These are phyloP conservation scores for Forbesichthys agassizii DNA, from an alignment of 2,113 vertebrate species.

Conservation along the genomic window DNA sequence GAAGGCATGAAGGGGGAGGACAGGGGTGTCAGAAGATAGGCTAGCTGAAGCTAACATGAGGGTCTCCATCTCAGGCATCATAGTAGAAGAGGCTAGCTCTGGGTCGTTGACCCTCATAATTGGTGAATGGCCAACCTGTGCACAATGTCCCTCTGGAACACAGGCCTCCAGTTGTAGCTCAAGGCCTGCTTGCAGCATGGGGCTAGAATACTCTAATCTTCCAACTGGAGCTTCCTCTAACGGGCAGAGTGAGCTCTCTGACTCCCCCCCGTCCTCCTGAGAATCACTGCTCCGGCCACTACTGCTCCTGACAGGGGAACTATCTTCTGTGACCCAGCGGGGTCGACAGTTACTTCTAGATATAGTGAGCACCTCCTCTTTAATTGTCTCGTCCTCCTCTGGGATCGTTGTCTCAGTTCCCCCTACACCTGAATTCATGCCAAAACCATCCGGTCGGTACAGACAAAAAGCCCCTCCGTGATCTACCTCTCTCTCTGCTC, in stretches of 20 bases:
- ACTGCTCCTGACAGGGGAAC: slow-evolving; percentile 65
- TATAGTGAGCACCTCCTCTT: slow-evolving; percentile 52
- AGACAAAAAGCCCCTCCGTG: slow-evolving; percentile 46
- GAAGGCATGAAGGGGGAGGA: slow-evolving; percentile 58
- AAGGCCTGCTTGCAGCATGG: slow-evolving; percentile 52
- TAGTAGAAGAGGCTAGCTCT: slow-evolving; percentile 54
- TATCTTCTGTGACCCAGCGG: slow-evolving; percentile 70
- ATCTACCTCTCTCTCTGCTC: slow-evolving; percentile 67
- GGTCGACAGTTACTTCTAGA: slow-evolving; percentile 66
- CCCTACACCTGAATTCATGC: slow-evolving; percentile 44
- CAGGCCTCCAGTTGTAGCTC: slow-evolving; percentile 72
- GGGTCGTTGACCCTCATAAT: slow-evolving; percentile 43
- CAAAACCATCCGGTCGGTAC: slow-evolving; percentile 52
- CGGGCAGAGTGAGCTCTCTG: slow-evolving; percentile 64
- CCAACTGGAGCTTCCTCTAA: slow-evolving; percentile 40
- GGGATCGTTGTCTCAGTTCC: slow-evolving; percentile 53
- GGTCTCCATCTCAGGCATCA: slow-evolving; percentile 68
- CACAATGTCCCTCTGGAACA: slow-evolving; percentile 64
- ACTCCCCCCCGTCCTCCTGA: slow-evolving; percentile 66
- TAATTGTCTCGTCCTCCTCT: slow-evolving; percentile 58
- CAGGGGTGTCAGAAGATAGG: slow-evolving; percentile 57
- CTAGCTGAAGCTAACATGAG: slow-evolving; percentile 65
- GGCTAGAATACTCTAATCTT: slow-evolving; percentile 38
- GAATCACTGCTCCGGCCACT: slow-evolving; percentile 72
- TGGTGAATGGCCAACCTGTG: slow-evolving; percentile 37